phyloP scores from a whole-genome alignment of 2,797 vertebrate species.

The Margarornis squamiger region DNA sequence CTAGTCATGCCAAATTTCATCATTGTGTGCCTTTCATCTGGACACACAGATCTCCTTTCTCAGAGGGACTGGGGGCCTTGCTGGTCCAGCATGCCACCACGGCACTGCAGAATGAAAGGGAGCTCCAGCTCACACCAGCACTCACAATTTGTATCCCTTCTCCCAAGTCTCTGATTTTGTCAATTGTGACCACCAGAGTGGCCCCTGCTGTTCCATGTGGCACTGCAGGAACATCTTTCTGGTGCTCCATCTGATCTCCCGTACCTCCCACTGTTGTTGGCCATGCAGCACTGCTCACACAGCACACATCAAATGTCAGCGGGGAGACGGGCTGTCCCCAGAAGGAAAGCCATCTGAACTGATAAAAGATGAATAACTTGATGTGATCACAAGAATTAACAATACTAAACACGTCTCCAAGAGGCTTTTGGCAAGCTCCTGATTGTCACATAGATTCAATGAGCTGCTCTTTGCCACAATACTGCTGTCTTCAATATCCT shows the following conservation, averaged over 20 bases:
- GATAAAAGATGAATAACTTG: neutral
- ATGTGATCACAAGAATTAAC: neutral
- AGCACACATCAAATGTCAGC: neutral
- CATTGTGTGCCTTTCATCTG: neutral
- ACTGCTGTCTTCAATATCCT: neutral
- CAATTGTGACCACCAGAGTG: neutral
- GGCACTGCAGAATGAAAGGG: fast-evolving
- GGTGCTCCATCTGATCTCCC: neutral
- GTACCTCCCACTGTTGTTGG: neutral
- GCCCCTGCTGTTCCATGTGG: neutral
- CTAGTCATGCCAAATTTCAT: fast-evolving
- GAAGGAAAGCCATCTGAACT: neutral
- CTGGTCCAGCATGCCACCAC: neutral
- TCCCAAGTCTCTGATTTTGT: neutral
- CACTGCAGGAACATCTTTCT: neutral
- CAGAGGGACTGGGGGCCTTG: neutral
- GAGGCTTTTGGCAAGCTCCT: neutral
- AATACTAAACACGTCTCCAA: neutral
- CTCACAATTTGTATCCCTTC: neutral
- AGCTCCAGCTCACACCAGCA: neutral
- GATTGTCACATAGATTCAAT: neutral
- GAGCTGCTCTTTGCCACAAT: neutral
- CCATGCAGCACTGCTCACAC: neutral
- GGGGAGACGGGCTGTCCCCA: neutral
- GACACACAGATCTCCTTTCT: neutral